Evolutionary conservation across 2,888 invertebrate genomes (phyloP).

Genomic region (Ochlodes sylvanus): DNA sequence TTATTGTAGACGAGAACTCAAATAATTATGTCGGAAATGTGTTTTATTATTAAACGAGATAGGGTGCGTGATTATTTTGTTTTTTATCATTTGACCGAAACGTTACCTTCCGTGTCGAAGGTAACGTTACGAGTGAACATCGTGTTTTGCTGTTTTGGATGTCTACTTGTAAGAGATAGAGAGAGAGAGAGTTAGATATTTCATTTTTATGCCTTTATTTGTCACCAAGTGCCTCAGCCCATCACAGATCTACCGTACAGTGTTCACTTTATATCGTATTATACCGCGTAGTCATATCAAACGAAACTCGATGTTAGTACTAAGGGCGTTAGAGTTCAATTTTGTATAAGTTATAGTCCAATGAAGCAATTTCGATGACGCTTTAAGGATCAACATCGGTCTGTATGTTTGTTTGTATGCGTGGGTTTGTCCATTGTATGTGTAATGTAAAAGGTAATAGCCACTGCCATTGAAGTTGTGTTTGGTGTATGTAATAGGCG

Average conservation of each 20-base stretch:
- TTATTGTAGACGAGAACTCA: conserved; percentile 11
- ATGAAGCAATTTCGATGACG: conserved; percentile 54
- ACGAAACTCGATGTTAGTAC: conserved; percentile 58
- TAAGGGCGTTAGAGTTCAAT: conserved; percentile 54
- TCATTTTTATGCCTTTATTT: conserved; percentile 5
- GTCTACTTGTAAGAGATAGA: conserved; percentile 10
- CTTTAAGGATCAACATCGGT: conserved; percentile 69
- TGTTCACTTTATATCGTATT: conserved; percentile 68
- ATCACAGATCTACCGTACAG: conserved; percentile 52
- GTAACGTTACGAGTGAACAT: conserved; percentile 12
- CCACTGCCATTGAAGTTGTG: conserved; percentile 70
- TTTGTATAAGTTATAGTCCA: conserved; percentile 52
- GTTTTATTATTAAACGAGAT: conserved; percentile 9
- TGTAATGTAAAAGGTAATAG: conserved; percentile 41
- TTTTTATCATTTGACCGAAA: conserved; percentile 12
- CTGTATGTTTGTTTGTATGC: conserved; percentile 44
- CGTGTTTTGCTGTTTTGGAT: conserved; percentile 14
- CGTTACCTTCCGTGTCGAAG: conserved; percentile 1
- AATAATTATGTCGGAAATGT: conserved; percentile 17
- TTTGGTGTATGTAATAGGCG: conserved; percentile 45
- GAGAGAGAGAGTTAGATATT: conserved; percentile 11
- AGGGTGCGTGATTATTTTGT: conserved; percentile 24
- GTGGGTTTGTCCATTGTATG: conserved; percentile 40
- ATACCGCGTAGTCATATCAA: conserved; percentile 71
- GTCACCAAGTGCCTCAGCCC: conserved; percentile 72